phyloP scores from a whole-genome alignment of 2,797 vertebrate species.

The Characodon lateralis region DNA sequence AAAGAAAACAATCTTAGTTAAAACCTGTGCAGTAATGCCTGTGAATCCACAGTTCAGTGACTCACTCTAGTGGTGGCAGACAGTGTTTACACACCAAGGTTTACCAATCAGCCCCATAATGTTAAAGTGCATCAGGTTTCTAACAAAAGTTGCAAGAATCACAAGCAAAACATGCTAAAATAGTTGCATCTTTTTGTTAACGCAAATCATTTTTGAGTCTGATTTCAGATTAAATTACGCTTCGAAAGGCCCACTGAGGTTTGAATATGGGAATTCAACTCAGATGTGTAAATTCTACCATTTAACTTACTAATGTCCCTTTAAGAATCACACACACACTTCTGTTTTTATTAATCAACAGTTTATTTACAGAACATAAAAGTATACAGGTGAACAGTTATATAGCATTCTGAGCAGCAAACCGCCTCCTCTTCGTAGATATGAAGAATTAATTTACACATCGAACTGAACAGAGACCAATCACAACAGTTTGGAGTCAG shows the following conservation, averaged over 20 bases:
- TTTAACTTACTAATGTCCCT: too few relatives aligned
- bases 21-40: background rate
- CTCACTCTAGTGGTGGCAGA: constrained; percentile 49
- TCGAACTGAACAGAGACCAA: constrained; percentile 69
- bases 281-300: background rate
- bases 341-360: constrained; percentile 81
- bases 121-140: too few relatives aligned
- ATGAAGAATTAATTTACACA: constrained; percentile 81
- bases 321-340: constrained; percentile 26
- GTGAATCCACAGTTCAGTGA: constrained; percentile 17
- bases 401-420: constrained; percentile 73
- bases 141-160: background rate
- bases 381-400: constrained; percentile 77
- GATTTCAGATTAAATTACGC: background rate
- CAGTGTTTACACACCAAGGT: background rate
- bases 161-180: background rate
- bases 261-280: background rate
- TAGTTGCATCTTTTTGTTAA: background rate
- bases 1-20: background rate
- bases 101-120: background rate
- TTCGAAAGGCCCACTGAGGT: background rate
- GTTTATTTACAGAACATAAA: constrained; percentile 87
- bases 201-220: background rate
- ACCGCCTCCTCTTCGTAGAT: constrained; percentile 54
- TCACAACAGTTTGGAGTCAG: constrained; percentile 45